A percentile compares a stretch with the other conserved stretches of the same genome.
Conservation (phyloP, 2,113 vertebrate genomes). For the Alligator sinensis region DNA sequence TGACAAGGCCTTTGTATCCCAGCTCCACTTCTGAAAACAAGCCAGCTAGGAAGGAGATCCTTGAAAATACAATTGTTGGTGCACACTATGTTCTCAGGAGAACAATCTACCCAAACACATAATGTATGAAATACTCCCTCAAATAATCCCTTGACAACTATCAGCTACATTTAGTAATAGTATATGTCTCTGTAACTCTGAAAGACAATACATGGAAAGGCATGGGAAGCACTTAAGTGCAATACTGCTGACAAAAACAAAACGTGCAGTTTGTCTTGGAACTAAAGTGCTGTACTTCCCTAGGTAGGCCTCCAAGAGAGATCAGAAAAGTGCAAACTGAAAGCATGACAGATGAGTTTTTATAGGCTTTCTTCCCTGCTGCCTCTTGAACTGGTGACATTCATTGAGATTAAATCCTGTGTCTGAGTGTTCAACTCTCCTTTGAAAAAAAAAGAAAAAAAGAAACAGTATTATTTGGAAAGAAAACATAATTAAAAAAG, state of each 20-base stretch:
- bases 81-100: neutral
- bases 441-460: constrained; percentile 32
- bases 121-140: neutral
- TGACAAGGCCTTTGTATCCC: neutral
- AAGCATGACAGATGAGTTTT: constrained; percentile 1
- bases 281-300: constrained; percentile 41
- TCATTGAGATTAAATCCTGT: neutral
- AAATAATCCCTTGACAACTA: constrained; percentile 4
- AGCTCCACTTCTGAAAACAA: neutral
- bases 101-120: neutral
- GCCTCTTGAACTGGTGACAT: constrained; percentile 14
- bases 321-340: constrained; percentile 44
- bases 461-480: neutral
- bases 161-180: constrained; percentile 47
- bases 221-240: neutral
- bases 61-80: neutral
- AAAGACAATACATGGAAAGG: neutral
- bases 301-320: constrained; percentile 12
- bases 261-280: neutral
- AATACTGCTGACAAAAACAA: constrained; percentile 31
- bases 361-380: neutral
- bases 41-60: neutral
- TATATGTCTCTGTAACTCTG: constrained; percentile 36
- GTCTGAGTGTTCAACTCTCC: constrained; percentile 33
- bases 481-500: neutral